Base-by-base conservation (phyloP, 2,113 vertebrate species). In the Hippocampus zosterae region DNA sequence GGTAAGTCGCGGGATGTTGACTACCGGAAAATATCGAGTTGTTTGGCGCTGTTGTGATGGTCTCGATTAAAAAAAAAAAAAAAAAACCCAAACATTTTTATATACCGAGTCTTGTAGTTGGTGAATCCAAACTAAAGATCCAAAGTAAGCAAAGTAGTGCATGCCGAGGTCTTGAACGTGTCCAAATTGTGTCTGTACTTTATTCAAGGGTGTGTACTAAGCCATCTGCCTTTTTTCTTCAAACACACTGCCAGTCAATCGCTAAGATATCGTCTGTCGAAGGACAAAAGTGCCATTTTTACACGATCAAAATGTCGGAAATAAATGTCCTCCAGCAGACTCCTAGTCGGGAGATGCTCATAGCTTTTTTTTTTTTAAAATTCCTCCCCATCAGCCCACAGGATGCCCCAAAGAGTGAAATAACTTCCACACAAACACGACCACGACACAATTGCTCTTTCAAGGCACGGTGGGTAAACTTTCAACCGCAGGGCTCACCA, bases 211-310 rank as follows among this genome's bases (percentile, higher is more conserved):
- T 83, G 76, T 80, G 75, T 77, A 81, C 65, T 80, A 42, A 83
- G 68, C 68, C 68, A 79, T 83, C 80, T 88, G 84, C 88, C 85
- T 92, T 90, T 90, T 89, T 78, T 88, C 78, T 83, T 78, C 78
- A 81, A 71, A 87, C 77, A 81, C 71, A 82, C 84, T 89, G 86
- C 87, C 87, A 86, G 67, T 52, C 73, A 42, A 66, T 68, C 73
- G 74, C 62, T 65, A 63, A 66, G 68, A 70, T 82, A 74, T 2
- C 8, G 69, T 74, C 67, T 78, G 27, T 71, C 46, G 68, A 76
- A 71, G 25, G 68, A 74, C 73, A 74, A 82, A 88, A 90, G 88
- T 91, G 88, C 86, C 81, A 87, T 85, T 79, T 78, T 75, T 5
- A 42, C 42, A 64, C 4, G 40, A 41, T 63, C 41, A 46, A 44